These are phyloP conservation scores for Zonotrichia albicollis DNA, from an alignment of 2,797 vertebrate species.

Conservation along the genomic window DNA sequence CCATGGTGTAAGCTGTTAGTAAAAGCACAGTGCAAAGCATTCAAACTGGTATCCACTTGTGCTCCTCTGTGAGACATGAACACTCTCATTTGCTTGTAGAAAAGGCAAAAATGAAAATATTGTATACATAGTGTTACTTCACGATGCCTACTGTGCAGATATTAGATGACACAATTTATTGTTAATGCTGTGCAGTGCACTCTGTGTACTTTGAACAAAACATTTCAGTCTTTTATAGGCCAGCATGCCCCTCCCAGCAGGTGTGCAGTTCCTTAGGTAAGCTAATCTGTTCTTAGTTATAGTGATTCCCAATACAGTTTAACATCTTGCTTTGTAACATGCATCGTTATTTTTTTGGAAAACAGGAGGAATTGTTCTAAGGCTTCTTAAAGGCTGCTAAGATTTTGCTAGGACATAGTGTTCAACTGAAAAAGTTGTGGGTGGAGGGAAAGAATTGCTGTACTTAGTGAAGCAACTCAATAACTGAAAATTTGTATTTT, in stretches of 20 bases:
- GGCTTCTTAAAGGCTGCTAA: background rate
- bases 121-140: rapidly evolving
- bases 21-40: background rate
- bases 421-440: background rate
- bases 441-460: background rate
- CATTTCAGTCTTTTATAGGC: background rate
- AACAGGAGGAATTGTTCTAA: background rate
- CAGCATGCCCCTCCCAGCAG: background rate
- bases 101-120: background rate
- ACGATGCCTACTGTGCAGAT: background rate
- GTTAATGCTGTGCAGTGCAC: background rate
- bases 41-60: background rate
- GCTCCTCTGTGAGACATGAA: background rate
- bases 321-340: background rate
- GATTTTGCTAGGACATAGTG: background rate
- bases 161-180: background rate
- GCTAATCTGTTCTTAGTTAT: background rate
- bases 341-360: background rate
- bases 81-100: background rate
- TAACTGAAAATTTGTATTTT: background rate
- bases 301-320: background rate
- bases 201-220: background rate
- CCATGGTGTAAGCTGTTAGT: background rate
- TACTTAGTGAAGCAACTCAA: background rate
- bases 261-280: background rate